Conservation (phyloP, 2,888 invertebrate genomes). For the Quadroppia sp. region DNA sequence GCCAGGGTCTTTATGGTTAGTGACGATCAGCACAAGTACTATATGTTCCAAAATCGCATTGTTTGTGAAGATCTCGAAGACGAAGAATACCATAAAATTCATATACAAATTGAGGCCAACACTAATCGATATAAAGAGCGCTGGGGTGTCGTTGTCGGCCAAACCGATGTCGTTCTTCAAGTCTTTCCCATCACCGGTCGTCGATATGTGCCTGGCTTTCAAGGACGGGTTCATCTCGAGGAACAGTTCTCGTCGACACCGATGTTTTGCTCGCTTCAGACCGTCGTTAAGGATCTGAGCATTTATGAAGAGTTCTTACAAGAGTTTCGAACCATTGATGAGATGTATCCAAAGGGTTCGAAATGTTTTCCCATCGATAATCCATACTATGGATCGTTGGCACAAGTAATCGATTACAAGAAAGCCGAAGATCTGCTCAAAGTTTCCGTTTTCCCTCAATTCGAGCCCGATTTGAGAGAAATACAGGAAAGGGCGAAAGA, state of each 20-base stretch:
- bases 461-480: conserved; percentile 58
- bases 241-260: conserved; percentile 66
- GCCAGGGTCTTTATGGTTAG: conserved; percentile 66
- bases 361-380: conserved; percentile 71
- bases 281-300: conserved; percentile 58
- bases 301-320: conserved; percentile 51
- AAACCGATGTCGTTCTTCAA: conserved; percentile 61
- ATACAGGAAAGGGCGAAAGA: conserved; percentile 51
- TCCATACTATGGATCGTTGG: conserved; percentile 75
- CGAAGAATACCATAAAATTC: conserved; percentile 40
- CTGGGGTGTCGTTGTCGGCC: conserved; percentile 72
- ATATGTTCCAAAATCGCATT: not conserved
- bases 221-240: conserved; percentile 62
- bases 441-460: conserved; percentile 57
- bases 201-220: conserved; percentile 56
- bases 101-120: conserved; percentile 35
- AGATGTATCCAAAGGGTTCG: conserved; percentile 55
- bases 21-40: conserved; percentile 54
- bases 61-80: conserved; percentile 13
- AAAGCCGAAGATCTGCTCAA: conserved; percentile 60
- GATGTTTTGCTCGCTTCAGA: conserved; percentile 67
- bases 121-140: conserved; percentile 56
- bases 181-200: conserved; percentile 69
- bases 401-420: conserved; percentile 59
- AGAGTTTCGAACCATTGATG: conserved; percentile 30